Percentiles rank a stretch among this genome's conserved stretches.
phyloP scores from a whole-genome alignment of 1,140 invertebrate genomes.

The Eriocheir sinensis region DNA sequence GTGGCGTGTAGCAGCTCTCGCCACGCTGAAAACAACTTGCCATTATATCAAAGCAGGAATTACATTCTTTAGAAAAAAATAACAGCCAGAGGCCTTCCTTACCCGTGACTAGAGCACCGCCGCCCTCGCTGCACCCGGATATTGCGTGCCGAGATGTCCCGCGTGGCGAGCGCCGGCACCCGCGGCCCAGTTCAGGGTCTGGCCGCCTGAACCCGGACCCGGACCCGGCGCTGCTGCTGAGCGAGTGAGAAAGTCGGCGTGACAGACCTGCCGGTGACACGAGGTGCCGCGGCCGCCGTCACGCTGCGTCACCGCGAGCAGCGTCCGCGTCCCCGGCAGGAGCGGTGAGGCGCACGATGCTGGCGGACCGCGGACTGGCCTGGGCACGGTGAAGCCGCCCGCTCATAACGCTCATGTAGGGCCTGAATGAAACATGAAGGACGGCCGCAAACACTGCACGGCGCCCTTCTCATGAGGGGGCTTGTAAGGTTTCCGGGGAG shows the following conservation, averaged over 20 bases:
- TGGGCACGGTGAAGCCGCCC: not conserved
- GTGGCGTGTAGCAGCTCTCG: constrained; percentile 47
- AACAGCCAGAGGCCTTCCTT: too few species aligned
- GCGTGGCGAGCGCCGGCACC: constrained; percentile 53
- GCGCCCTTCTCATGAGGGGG: constrained; percentile 55
- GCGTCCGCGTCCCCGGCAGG: not conserved
- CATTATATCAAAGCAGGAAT: not conserved
- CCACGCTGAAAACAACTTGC: not conserved
- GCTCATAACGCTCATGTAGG: not conserved
- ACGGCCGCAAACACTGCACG: not conserved
- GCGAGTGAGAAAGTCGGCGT: constrained; percentile 69
- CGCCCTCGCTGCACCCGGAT: not conserved
- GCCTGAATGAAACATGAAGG: not conserved
- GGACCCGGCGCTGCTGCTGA: constrained; percentile 56
- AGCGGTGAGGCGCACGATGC: not conserved
- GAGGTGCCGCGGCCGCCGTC: constrained; percentile 20
- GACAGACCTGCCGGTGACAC: constrained; percentile 70
- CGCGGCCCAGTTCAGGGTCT: constrained; percentile 49
- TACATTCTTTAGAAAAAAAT: not conserved
- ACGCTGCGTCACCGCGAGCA: not conserved
- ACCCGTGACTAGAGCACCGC: not conserved
- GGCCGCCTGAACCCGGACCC: constrained; percentile 66
- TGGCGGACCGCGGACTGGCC: not conserved
- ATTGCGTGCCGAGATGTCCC: not conserved
- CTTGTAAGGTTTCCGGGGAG: too few species aligned